A percentile compares a stretch with the other conserved stretches of the same genome.
Conservation (phyloP, 2,888 invertebrate species). For the Pseudoips prasinana region DNA sequence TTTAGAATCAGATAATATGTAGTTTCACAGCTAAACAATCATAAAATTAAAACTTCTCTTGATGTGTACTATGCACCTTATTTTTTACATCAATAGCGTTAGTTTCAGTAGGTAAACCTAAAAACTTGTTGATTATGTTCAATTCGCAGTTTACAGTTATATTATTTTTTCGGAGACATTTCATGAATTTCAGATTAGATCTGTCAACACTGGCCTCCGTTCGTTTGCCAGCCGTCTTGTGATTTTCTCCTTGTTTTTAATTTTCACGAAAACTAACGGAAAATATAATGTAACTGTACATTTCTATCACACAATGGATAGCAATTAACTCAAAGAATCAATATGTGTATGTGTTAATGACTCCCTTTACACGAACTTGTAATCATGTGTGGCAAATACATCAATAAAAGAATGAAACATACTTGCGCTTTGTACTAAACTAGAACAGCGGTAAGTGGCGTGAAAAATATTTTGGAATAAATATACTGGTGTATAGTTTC, state of each 20-base stretch:
- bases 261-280: constrained; percentile 72
- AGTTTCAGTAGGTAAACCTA: no score
- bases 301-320: constrained; percentile 38
- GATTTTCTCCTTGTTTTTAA: constrained; percentile 60
- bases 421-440: constrained; percentile 64
- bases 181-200: no score
- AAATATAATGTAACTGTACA: constrained; percentile 64
- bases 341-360: constrained; percentile 26
- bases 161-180: no score
- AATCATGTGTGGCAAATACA: constrained; percentile 72
- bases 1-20: no score
- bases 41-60: no score
- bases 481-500: constrained; percentile 32
- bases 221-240: constrained; percentile 55
- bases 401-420: constrained; percentile 75
- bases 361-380: constrained; percentile 38
- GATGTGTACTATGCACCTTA: no score
- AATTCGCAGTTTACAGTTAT: no score
- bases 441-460: constrained; percentile 66
- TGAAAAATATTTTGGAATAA: constrained; percentile 38
- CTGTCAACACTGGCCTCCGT: no score
- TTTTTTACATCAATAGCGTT: no score
- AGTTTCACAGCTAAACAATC: no score
- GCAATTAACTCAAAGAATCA: constrained; percentile 23
- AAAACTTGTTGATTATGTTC: no score